Evolutionary conservation across 2,888 invertebrate genomes (phyloP).

Genomic region (Eupeodes latifasciatus): DNA sequence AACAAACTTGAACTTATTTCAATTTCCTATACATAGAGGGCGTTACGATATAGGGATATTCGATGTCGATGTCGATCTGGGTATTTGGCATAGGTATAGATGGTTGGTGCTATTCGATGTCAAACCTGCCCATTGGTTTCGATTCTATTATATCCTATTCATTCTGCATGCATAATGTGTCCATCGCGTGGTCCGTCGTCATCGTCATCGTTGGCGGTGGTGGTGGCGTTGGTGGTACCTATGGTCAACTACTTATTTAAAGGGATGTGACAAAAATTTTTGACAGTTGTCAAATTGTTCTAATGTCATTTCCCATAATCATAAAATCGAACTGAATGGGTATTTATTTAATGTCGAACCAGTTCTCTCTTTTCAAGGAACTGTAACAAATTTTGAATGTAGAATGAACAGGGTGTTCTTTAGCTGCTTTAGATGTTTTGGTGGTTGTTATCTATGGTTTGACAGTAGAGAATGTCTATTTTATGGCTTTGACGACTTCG

Average conservation of each 20-base stretch:
- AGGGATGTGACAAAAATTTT: conserved; percentile 5
- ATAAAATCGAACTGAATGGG: no score
- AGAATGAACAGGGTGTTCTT: no score
- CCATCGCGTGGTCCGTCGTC: background rate
- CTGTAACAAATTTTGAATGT: no score
- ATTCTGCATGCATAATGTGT: background rate
- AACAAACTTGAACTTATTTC: conserved; percentile 76
- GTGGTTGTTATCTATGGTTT: no score
- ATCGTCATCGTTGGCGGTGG: background rate
- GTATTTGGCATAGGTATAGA: background rate
- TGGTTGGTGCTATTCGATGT: conserved; percentile 20
- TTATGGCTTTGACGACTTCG: no score
- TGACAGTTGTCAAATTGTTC: background rate
- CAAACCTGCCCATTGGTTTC: conserved; percentile 49
- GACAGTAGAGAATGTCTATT: no score
- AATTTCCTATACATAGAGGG: conserved; percentile 61
- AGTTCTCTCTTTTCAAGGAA: no score
- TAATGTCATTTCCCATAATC: no score
- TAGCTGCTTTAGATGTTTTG: no score
- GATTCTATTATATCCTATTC: conserved; percentile 43
- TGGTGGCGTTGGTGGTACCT: background rate
- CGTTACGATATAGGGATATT: conserved; percentile 6
- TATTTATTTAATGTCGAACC: no score
- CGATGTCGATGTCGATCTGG: background rate
- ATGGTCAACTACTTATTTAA: background rate